Base-by-base conservation (phyloP, 2,888 invertebrate genomes). In the Drymonia ruficornis region DNA sequence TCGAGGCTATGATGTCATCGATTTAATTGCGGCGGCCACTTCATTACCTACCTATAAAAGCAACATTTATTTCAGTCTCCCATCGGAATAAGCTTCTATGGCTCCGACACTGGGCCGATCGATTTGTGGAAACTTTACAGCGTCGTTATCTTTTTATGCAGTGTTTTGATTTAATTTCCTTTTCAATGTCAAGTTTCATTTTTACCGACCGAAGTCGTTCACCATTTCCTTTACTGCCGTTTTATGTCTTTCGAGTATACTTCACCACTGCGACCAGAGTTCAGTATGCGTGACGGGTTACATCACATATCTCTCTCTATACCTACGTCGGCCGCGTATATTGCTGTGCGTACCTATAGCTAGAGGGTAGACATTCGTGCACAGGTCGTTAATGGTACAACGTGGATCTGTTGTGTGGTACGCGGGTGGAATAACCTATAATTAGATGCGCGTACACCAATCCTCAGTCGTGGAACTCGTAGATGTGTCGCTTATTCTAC, bases 381-480 rank as follows among this genome's bases (percentile, higher is more conserved):
- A 81, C 85, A 80, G 83, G 84, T 87, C 89, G 87, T 87, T 87
- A 87, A 86, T 87, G 85, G 86, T 85, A 81, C 80, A 81, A 80
- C 84, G 86, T 86, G 84, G 84, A 88, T 87, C 87, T 84, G 86
- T 84, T 86, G 84, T 86, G 80, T 81, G 82, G 83, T 86, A 83
- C 85, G 83, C 86, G 85, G 83, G 90, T 86, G 91, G 88, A 90
- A 91, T 89, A 89, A 89, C 90, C 90, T 91, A 91, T 90, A 90
- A 90, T 90, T 90, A 91, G 90, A 91, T 88, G 86, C 89, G 87
- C 80, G 84, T 86, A 86, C 83, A 86, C 87, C 83, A 85, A 84
- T 85, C 81, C 83, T 80, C 80, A 76, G 75, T 67, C 79, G 81
- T 77, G 81, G 77, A 84, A 84, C 82, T 84, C 72, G 81, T 82